Conservation (phyloP, 2,888 invertebrate genomes). For the Geotrupes spiniger region DNA sequence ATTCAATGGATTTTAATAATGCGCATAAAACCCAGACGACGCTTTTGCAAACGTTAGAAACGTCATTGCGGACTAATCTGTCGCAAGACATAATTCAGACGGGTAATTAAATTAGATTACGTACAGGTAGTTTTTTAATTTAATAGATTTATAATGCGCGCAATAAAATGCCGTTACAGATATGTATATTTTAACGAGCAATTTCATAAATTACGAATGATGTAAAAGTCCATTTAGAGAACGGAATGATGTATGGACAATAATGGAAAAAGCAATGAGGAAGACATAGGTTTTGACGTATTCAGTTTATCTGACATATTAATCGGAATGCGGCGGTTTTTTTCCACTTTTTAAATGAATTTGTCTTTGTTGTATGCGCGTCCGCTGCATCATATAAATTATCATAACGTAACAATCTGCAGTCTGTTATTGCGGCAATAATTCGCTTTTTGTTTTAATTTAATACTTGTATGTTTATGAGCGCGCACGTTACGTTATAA, state of each 20-base stretch:
- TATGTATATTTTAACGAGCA: neutral
- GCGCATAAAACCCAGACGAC: neutral
- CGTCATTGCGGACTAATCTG: neutral
- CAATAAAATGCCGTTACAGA: too few species aligned
- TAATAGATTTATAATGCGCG: too few species aligned
- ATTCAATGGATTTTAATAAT: neutral
- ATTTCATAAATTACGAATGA: slow-evolving; percentile 1
- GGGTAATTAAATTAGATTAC: neutral
- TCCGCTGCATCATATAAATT: too few species aligned
- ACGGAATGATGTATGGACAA: too few species aligned
- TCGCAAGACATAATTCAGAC: neutral
- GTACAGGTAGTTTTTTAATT: neutral
- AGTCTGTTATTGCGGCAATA: too few species aligned
- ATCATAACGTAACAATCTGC: too few species aligned
- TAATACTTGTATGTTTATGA: too few species aligned
- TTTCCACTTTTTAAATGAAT: neutral
- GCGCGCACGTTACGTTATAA: too few species aligned
- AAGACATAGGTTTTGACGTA: slow-evolving; percentile 7
- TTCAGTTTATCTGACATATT: slow-evolving; percentile 9
- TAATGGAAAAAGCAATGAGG: slow-evolving; percentile 5
- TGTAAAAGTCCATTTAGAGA: slow-evolving; percentile 3
- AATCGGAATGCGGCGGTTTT: slow-evolving; percentile 13
- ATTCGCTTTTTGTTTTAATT: too few species aligned
- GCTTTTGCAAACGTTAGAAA: neutral
- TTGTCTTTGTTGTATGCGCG: neutral